phyloP scores from a whole-genome alignment of 2,113 vertebrate genomes.

The Passerina amoena region DNA sequence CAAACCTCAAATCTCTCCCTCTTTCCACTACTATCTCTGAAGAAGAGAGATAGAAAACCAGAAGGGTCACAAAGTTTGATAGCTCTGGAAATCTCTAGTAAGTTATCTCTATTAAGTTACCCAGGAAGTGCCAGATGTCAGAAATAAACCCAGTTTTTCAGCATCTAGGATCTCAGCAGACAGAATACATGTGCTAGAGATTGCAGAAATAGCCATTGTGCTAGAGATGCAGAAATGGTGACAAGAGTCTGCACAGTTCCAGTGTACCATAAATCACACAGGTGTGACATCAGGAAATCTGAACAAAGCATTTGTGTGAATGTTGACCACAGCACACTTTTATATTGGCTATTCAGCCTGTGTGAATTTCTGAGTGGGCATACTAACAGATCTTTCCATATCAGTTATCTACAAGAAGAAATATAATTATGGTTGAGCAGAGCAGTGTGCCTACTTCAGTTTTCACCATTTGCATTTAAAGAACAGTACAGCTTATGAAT shows the following conservation, averaged over 20 bases:
- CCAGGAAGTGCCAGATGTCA: neutral
- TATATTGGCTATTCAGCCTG: neutral
- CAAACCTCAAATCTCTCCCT: neutral
- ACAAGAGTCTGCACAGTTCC: neutral
- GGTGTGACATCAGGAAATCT: neutral
- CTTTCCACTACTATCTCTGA: neutral
- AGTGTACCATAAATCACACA: neutral
- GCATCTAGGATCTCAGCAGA: neutral
- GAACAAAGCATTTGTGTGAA: neutral
- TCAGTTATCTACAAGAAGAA: neutral
- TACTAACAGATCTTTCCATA: neutral
- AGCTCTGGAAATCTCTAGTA: neutral
- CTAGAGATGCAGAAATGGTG: neutral
- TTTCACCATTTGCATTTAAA: neutral
- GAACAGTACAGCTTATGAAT: neutral
- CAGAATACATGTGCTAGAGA: neutral
- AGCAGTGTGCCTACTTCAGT: neutral
- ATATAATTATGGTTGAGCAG: neutral
- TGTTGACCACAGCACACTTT: fast-evolving
- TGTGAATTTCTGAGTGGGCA: neutral
- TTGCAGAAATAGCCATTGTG: too few relatives aligned
- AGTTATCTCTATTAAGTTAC: neutral
- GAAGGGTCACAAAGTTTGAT: neutral
- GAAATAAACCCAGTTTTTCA: neutral
- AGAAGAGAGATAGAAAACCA: neutral